Percentiles rank a stretch among this genome's conserved stretches.
These are phyloP conservation scores for Hyperoplus immaculatus DNA, from an alignment of 2,797 vertebrate species.

Conservation along the genomic window DNA sequence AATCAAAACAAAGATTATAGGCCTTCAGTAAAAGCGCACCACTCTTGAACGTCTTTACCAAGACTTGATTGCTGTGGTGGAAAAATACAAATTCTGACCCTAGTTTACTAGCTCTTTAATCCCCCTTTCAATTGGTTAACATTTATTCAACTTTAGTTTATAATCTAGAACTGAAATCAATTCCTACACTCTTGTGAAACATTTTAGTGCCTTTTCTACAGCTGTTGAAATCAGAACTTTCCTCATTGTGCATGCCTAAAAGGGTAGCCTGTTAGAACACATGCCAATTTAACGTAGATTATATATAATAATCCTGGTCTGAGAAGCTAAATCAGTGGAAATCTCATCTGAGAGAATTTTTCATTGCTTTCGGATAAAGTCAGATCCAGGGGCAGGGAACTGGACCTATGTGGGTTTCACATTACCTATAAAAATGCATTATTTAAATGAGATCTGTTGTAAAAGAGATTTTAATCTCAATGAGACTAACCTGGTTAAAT, in stretches of 20 bases:
- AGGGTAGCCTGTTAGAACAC: constrained; percentile 47
- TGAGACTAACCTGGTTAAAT: no score
- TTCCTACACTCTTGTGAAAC: constrained; percentile 5
- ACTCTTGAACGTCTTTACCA: background rate
- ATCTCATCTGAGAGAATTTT: constrained; percentile 23
- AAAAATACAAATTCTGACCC: background rate
- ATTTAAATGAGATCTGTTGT: background rate
- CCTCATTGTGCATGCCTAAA: constrained; percentile 38
- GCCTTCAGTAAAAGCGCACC: background rate
- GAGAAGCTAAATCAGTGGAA: constrained; percentile 22
- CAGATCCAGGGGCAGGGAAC: constrained; percentile 20
- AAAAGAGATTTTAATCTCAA: no score
- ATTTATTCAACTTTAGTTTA: constrained; percentile 13
- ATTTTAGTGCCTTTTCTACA: constrained; percentile 23
- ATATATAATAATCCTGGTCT: constrained; percentile 44
- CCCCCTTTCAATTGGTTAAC: background rate
- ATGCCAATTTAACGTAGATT: constrained; percentile 42
- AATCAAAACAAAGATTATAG: background rate
- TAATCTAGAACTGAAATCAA: constrained; percentile 12
- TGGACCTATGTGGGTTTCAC: constrained; percentile 19
- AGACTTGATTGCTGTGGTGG: background rate
- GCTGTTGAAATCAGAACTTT: constrained; percentile 42
- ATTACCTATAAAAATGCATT: background rate
- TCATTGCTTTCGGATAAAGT: constrained; percentile 9
- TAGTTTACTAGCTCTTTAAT: background rate